Evolutionary conservation across 2,888 invertebrate genomes (phyloP).

Genomic region (Dasypogon diadema): DNA sequence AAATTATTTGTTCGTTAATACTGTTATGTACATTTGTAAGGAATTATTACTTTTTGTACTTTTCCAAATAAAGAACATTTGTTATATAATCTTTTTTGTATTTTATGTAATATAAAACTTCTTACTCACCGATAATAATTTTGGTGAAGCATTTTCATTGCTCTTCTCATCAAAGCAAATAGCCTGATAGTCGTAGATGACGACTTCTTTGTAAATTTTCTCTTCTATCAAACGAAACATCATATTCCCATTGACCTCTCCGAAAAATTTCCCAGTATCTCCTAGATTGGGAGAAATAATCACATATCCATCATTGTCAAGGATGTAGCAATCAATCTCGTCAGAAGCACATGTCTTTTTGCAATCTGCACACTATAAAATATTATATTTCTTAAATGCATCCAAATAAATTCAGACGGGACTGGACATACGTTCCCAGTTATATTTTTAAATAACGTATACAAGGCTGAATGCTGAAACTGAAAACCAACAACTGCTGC

Average conservation of each 20-base stretch:
- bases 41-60: no score
- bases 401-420: no score
- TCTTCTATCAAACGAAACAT: slow-evolving; percentile 81
- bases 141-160: slow-evolving; percentile 73
- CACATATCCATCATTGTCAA: slow-evolving; percentile 92
- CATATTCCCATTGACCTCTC: slow-evolving; percentile 82
- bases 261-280: slow-evolving; percentile 88
- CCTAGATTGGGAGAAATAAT: slow-evolving; percentile 79
- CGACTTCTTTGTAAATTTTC: slow-evolving; percentile 80
- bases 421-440: slow-evolving; percentile 77
- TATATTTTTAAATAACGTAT: slow-evolving; percentile 82
- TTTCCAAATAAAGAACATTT: no score
- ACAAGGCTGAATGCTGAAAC: slow-evolving; percentile 82
- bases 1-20: no score
- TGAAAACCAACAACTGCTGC: slow-evolving; percentile 83
- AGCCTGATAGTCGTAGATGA: slow-evolving; percentile 89
- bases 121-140: slow-evolving; percentile 75
- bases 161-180: slow-evolving; percentile 83
- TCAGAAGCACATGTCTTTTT: slow-evolving; percentile 74
- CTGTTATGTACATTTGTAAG: no score
- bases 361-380: slow-evolving; percentile 64
- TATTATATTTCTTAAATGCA: no score
- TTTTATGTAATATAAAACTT: no score
- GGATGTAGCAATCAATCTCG: slow-evolving; percentile 82
- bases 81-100: no score